phyloP scores from a whole-genome alignment of 35 echinoderm and acorn worm genomes.

The Ophioderma brevispina region DNA sequence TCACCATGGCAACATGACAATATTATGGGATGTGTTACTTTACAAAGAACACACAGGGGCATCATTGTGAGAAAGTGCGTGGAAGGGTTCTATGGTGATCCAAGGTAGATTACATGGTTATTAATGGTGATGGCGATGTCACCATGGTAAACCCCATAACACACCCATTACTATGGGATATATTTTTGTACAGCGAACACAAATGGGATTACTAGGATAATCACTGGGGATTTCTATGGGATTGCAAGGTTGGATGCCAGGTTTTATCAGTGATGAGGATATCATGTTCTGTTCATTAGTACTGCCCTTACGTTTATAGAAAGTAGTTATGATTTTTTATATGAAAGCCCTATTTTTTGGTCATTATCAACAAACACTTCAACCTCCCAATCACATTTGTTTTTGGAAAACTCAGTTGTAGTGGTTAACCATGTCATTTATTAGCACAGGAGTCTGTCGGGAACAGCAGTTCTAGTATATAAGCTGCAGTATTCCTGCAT shows the following conservation, averaged over 20 bases:
- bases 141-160: slow-evolving; percentile 59
- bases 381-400: no score
- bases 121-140: slow-evolving; percentile 8
- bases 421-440: no score
- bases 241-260: slow-evolving; percentile 50
- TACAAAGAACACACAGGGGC: slow-evolving; percentile 71
- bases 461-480: no score
- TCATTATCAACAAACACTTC: no score
- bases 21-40: slow-evolving; percentile 70
- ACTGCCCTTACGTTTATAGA: no score
- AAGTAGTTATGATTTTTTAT: no score
- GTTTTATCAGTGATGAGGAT: background rate
- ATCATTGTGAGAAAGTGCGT: slow-evolving; percentile 73
- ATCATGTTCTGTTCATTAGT: no score
- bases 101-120: slow-evolving; percentile 42
- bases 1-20: slow-evolving; percentile 50
- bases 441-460: no score
- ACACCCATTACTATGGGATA: slow-evolving; percentile 28
- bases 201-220: slow-evolving; percentile 66
- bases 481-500: no score
- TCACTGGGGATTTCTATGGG: slow-evolving; percentile 62
- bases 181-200: slow-evolving; percentile 87
- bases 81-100: slow-evolving; percentile 80
- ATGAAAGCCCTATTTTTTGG: no score
- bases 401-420: no score